Base-by-base conservation (phyloP, 2,888 invertebrate species). In the Harpagoxenus sublaevis region DNA sequence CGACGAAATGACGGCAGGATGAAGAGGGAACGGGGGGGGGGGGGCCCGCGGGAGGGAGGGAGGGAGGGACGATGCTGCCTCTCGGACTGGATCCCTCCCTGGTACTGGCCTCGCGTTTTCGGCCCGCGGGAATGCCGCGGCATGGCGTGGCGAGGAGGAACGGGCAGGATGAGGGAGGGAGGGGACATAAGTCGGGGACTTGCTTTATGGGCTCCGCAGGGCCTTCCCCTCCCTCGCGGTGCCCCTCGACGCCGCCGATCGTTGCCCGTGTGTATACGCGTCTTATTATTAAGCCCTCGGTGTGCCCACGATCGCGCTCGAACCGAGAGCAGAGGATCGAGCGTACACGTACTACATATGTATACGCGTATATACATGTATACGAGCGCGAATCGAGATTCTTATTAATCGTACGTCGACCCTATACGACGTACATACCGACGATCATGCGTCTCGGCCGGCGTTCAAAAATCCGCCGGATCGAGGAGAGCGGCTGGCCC, bases 121-220 rank as follows among this genome's bases (percentile, higher is more conserved):
- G 94, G 94, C 92, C 93, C 87, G 91, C 92, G 93, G 92, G 93
- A 93, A 94, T 93, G 93, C 91, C 90, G 89, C 88, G 91, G 87
- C 70, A 87, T 79, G 78, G 78, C 84, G 60, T 75, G 88, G 89
- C 85, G 78, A 51, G 82, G 51, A 35, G 31, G 31, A 18, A 53
- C 23, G 23, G 10, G 62, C 79, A 63, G 84, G 79, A 71, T 6
- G n/a, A 31, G 63, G 62, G 10, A 79, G 85, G 85, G 86, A 89
- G 87, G 87, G 86, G 90, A 92, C 93, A 92, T 93, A 94, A 94
- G 94, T 93, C 93, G 93, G 93, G 89, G 92, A 91, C 90, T 90
- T 85, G 90, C 87, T 90, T 88, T 90, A 90, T 88, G 87, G 89
- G 86, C 84, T 86, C 82, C 65, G 65, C 75, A 51, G 82, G 83